Evolutionary conservation across 2,888 invertebrate genomes (phyloP), one percentile per base, ranked within the genome.

Genomic region (Metallyticus violacea): DNA sequence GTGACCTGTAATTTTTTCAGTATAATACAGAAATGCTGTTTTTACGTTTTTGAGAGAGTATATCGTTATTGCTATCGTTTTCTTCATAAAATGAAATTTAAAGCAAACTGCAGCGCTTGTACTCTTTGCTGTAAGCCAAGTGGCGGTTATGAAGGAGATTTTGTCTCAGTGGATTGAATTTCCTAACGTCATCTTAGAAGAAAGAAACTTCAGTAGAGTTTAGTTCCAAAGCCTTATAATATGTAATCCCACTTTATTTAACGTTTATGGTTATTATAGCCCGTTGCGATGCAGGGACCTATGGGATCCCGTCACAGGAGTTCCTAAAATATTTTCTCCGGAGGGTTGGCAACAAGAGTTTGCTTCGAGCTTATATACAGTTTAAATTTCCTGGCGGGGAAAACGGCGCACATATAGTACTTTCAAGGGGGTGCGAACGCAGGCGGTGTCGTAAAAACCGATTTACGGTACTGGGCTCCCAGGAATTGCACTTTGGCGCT

Each of bases 361-460:
- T 9, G 6, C 28, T 77, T 28, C 77, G 5, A 25, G 76, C 26
- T 83, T 77, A 28, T 83, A 83, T 26, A 28, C 27, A 77, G 77
- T 77, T 83, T 77, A 77, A 83, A 83, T 83, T 77, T 83, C 77
- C 29, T 83, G 77, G 26, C 77, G 83, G 25, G 25, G 26, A 62
- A 62, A 62, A 62, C 15, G 40, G 15, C 76, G 27, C 26, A 26
- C 82, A 62, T 40, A 81, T 26, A 81, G 26, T 40, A 4, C 7
- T 82, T 76, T 81, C 6, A 82, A 82, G 82, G 83, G 40, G 40
- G 83, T 83, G 83, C 77, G 77, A 83, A 83, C 83, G 83, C 2
- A 62, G 40, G 77, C 76, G 62, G 26, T 40, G 83, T 77, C 77
- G 83, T 83, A 83, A 83, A 83, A 83, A 27, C 76, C 76, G 76